Base-by-base conservation (phyloP, 2,113 vertebrate species). In the Paratilapia polleni region DNA sequence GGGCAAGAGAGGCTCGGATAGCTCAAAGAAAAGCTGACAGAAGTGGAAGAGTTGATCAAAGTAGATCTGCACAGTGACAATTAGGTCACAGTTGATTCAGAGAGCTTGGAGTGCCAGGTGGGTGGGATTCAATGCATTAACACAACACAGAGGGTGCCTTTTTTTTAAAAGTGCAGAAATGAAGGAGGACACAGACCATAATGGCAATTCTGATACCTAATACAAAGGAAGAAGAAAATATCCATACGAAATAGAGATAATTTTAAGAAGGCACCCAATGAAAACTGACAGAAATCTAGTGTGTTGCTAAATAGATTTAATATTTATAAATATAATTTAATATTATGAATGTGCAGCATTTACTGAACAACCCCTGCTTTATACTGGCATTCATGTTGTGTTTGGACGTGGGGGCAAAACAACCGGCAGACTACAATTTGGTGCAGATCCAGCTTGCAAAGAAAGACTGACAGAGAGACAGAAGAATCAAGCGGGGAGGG, bases 381-480 rank as follows among this genome's bases (percentile, higher is more conserved):
- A 62, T 11, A 26, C 58, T 4, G 19, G 47, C 17, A 62, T 47
- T 4, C 24, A 77, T 61, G 59, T 43, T 77, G 75, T 60, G 22
- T 19, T 9, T 0, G 26, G 31, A 26, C 2, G 2, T 14, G 10
- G 2, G 26, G 22, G n/a, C 10, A n/a, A 60, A 84, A 49, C 9
- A n/a, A 80, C 19, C 59, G 22, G 8, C 24, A 26, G 41, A 81
- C 24, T 57, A 79, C 26, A 68, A 56, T 73, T 43, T 60, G 52
- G 74, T 84, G 34, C 84, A 78, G 77, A 74, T 84, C 81, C 66
- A 85, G 73, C 85, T 85, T 79, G 52, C 26, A 77, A 82, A 60
- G 22, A 4, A 19, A 73, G 68, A 56, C 6, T 4, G 10, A 74
- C 5, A 77, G 76, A 77, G 34, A 63, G 47, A 60, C 11, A 36